Evolutionary conservation across 2,113 vertebrate genomes (phyloP), one percentile per base, ranked within the genome.

Genomic region (Caracal caracal): DNA sequence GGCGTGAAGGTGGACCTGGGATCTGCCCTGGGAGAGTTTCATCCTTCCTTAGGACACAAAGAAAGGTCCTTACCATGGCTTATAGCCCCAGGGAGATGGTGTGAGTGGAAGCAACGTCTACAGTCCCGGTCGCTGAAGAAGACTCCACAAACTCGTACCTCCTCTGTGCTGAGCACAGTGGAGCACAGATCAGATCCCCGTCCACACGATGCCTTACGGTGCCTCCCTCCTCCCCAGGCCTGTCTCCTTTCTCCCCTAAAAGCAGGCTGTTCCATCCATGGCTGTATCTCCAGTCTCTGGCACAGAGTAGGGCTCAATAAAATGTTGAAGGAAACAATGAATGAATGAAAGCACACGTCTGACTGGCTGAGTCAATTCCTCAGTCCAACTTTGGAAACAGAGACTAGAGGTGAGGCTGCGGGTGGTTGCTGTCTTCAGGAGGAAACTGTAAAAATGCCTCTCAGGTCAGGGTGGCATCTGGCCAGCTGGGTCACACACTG

Each of bases 361-460:
- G 37, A 90, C 30, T 13, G 40, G 71, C 79, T 24, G 51, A 68
- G 47, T 80, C 63, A 37, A 37, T 73, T 71, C 30, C 63, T 1
- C 22, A 73, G 81, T 51, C 90, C 49, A 30, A 7, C 26, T 76
- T 15, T 71, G 63, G 70, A 53, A 56, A 53, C n/a, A 15, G 17
- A 63, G n/a, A 75, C 33, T 19, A 53, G 33, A 51, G 63, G 37
- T 28, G 65, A 94, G 68, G 80, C 6, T 76, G 19, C 4, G 19
- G 53, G 47, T 30, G 49, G 56, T 19, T 37, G 59, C 47, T 91
- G 90, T 88, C 86, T 93, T 88, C n/a, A 20, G 78, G 61, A 92
- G 87, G 79, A 95, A 97, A 94, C 10, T 79, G 70, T 95, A 79
- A 90, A 93, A 94, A 84, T 47, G 56, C 63, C 56, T 97, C 68